Percentiles rank a stretch among this genome's conserved stretches.
phyloP scores from a whole-genome alignment of 2,888 invertebrate species.

The Monoplex corrugatus region DNA sequence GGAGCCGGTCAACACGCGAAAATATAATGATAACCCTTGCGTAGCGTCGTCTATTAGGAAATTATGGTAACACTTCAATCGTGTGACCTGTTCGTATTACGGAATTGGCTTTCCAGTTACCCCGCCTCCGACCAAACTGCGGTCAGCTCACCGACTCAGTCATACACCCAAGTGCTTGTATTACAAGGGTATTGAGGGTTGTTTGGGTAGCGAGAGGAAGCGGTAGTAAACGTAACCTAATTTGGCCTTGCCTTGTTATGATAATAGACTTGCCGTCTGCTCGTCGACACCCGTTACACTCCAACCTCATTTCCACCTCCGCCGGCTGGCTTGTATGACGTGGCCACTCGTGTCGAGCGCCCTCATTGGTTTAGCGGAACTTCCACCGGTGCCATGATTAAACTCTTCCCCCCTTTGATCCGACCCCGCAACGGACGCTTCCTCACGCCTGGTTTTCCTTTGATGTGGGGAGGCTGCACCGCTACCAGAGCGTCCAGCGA shows the following conservation, averaged over 20 bases:
- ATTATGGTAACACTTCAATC: too few relatives aligned
- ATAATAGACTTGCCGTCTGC: too few relatives aligned
- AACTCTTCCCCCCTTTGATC: slow-evolving; percentile 33
- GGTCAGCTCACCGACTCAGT: too few relatives aligned
- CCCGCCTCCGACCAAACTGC: too few relatives aligned
- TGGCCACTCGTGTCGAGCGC: neutral
- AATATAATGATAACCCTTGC: too few relatives aligned
- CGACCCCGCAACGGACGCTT: neutral
- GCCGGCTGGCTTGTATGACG: neutral
- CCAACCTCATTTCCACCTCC: slow-evolving; percentile 25
- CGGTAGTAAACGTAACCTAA: slow-evolving; percentile 35
- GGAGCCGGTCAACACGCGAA: too few relatives aligned
- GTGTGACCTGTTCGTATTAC: too few relatives aligned
- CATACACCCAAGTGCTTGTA: too few relatives aligned
- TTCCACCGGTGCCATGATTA: slow-evolving; percentile 11
- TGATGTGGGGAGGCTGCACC: slow-evolving; percentile 30
- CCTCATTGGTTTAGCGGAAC: slow-evolving; percentile 29
- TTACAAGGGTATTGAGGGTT: too few relatives aligned
- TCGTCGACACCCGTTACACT: slow-evolving; percentile 29
- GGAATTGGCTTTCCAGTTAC: too few relatives aligned
- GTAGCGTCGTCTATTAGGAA: too few relatives aligned
- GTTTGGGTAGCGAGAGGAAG: too few relatives aligned
- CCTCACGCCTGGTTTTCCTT: slow-evolving; percentile 16
- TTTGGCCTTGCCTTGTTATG: neutral
- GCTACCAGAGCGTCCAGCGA: neutral